phyloP scores from a whole-genome alignment of 1,140 invertebrate genomes.

The Archivesica marissinica region DNA sequence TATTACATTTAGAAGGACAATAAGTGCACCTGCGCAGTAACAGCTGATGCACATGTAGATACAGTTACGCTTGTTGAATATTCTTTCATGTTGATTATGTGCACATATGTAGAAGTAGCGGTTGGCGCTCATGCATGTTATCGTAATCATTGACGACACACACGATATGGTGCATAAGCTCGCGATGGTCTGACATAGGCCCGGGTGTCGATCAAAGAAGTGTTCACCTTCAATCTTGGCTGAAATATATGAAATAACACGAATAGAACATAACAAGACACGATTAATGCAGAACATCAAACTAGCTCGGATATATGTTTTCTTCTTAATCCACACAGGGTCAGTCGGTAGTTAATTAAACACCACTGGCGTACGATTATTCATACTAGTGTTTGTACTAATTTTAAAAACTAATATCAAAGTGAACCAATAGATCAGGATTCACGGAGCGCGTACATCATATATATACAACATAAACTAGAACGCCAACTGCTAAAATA shows the following conservation, averaged over 20 bases:
- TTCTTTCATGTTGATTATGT: slow-evolving; percentile 65
- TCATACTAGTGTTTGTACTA: too few relatives aligned
- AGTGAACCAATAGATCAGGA: too few relatives aligned
- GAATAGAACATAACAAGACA: not conserved
- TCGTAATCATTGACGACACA: slow-evolving; percentile 71
- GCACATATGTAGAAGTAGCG: slow-evolving; percentile 77
- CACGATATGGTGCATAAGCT: slow-evolving; percentile 74
- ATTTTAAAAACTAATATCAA: too few relatives aligned
- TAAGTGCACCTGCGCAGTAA: slow-evolving; percentile 60
- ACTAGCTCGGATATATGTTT: too few relatives aligned
- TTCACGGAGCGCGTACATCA: too few relatives aligned
- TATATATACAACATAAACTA: too few relatives aligned
- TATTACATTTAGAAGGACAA: too few relatives aligned
- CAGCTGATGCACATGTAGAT: slow-evolving; percentile 64
- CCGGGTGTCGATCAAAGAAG: slow-evolving; percentile 72
- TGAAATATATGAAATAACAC: slow-evolving; percentile 49
- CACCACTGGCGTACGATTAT: too few relatives aligned
- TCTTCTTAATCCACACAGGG: too few relatives aligned
- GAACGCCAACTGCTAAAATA: too few relatives aligned
- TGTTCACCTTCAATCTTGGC: slow-evolving; percentile 70
- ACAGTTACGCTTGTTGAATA: slow-evolving; percentile 72
- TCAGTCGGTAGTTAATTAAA: too few relatives aligned
- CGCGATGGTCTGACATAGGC: slow-evolving; percentile 74
- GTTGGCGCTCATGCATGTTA: slow-evolving; percentile 74
- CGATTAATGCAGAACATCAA: too few relatives aligned